Evolutionary conservation across 2,113 vertebrate species (phyloP).

Genomic region (Lates calcarifer): DNA sequence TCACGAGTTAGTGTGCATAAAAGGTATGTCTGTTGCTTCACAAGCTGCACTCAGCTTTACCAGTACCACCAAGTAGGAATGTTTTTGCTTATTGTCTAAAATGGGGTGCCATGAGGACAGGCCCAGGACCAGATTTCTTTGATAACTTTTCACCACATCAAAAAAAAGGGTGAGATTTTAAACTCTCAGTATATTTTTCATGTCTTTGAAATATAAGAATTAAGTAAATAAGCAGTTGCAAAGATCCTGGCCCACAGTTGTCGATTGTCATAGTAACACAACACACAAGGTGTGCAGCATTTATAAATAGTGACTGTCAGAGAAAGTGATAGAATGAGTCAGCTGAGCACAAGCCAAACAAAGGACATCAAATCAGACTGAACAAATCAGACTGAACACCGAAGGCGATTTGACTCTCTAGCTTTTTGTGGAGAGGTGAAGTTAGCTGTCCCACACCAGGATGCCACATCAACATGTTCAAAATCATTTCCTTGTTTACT

Average conservation of each 20-base stretch:
- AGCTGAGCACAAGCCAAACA: constrained; percentile 10
- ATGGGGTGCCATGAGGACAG: too few species aligned
- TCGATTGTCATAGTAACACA: too few species aligned
- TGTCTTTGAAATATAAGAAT: too few species aligned
- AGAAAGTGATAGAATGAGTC: too few species aligned
- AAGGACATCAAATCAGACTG: not conserved
- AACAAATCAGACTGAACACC: not conserved
- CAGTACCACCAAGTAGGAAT: not conserved
- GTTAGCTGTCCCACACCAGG: not conserved
- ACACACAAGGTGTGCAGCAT: too few species aligned
- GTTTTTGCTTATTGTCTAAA: not conserved
- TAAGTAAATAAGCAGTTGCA: too few species aligned
- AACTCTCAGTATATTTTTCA: too few species aligned
- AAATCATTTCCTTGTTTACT: not conserved
- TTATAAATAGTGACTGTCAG: too few species aligned
- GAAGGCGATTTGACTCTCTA: not conserved
- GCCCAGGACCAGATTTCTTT: too few species aligned
- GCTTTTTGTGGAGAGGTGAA: not conserved
- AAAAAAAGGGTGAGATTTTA: too few species aligned
- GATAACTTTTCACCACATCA: too few species aligned
- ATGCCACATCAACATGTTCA: not conserved
- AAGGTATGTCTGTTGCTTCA: not conserved
- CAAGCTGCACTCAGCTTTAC: not conserved
- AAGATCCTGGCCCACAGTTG: too few species aligned
- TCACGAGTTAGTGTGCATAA: not conserved